Evolutionary conservation across 2,888 invertebrate species (phyloP).

Genomic region (Chrysopilus asiliformis): DNA sequence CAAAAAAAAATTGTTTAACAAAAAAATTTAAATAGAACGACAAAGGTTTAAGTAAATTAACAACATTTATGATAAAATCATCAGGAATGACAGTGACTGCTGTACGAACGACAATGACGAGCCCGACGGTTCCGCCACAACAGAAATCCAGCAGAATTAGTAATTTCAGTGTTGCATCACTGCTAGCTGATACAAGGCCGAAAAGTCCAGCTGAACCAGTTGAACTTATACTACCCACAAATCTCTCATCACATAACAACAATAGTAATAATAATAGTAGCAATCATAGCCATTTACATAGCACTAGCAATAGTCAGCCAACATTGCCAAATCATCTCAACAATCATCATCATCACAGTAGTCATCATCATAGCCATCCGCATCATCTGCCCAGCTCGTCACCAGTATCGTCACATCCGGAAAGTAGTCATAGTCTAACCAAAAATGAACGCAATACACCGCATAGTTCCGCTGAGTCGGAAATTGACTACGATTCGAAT

Average conservation of each 20-base stretch:
- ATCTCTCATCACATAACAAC: constrained; percentile 35
- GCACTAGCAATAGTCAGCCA: constrained; percentile 7
- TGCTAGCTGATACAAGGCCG: constrained; percentile 69
- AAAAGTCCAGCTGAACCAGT: constrained; percentile 29
- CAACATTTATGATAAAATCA: constrained; percentile 33
- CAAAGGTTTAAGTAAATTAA: constrained; percentile 11
- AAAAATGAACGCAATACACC: constrained; percentile 36
- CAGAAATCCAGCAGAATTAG: constrained; percentile 51
- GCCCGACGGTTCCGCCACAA: constrained; percentile 42
- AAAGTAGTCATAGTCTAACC: constrained; percentile 21
- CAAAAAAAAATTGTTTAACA: constrained; percentile 13
- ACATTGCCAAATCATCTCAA: neutral
- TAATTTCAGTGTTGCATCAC: constrained; percentile 75
- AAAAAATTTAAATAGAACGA: constrained; percentile 7
- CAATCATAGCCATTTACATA: constrained; percentile 3
- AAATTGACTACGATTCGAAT: constrained; percentile 34
- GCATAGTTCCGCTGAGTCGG: constrained; percentile 34
- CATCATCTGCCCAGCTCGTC: constrained; percentile 11
- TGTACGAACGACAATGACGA: constrained; percentile 47
- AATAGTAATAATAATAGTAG: constrained; percentile 24
- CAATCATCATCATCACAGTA: constrained; percentile 10
- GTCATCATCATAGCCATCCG: constrained; percentile 8
- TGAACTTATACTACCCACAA: constrained; percentile 26
- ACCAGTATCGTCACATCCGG: constrained; percentile 16
- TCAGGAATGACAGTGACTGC: constrained; percentile 47